phyloP scores from a whole-genome alignment of 2,888 invertebrate species.

The Sarcophaga subvicina region DNA sequence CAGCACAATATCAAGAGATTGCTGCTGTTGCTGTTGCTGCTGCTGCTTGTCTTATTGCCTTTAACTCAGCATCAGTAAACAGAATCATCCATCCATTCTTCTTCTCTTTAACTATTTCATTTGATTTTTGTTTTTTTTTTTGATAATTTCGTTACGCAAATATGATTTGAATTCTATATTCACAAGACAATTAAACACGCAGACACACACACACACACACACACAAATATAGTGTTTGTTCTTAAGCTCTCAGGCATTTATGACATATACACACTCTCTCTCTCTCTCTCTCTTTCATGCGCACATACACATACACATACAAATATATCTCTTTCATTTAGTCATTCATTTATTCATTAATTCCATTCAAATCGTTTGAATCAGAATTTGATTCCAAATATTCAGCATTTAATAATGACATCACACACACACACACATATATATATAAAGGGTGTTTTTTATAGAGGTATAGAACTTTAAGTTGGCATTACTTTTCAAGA shows the following conservation, averaged over 20 bases:
- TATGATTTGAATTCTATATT: no score
- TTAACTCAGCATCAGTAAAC: no score
- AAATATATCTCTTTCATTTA: background rate
- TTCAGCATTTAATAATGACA: background rate
- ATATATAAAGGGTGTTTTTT: no score
- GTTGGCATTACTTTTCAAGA: no score
- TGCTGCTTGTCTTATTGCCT: background rate
- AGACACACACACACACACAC: background rate
- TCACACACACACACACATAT: background rate
- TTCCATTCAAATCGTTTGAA: background rate
- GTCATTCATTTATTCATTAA: background rate
- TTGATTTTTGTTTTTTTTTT: no score
- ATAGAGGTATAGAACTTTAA: no score
- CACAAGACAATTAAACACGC: background rate
- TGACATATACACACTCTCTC: background rate
- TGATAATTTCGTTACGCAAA: no score
- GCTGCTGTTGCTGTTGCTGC: no score
- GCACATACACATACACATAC: no score
- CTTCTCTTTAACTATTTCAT: no score
- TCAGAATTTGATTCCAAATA: background rate
- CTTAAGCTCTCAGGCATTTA: slow-evolving; percentile 31
- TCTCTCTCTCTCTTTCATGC: no score
- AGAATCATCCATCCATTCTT: no score
- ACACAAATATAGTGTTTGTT: background rate
- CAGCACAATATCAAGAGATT: slow-evolving; percentile 50